Evolutionary conservation across 2,888 invertebrate genomes (phyloP), one percentile per base, ranked within the genome.

Genomic region (Odontothrips loti): DNA sequence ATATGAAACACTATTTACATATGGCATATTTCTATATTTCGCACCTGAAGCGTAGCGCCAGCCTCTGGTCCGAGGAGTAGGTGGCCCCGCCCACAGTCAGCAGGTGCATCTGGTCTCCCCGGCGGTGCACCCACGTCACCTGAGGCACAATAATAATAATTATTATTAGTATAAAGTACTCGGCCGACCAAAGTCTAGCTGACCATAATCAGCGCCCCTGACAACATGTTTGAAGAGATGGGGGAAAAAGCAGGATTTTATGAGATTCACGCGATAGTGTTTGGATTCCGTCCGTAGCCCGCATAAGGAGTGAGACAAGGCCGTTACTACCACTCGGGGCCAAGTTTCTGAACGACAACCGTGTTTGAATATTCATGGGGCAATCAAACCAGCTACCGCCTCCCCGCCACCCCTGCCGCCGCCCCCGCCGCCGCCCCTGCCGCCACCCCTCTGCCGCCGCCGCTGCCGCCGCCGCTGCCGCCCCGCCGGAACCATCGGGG

Each of bases 51-150:
- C 89, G 90, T 82, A 91, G 88, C 82, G 89, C 89, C 85, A 91
- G 89, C 84, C 91, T 87, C 84, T 89, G 89, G 86, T 91, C 91
- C 82, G 89, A 88, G 85, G 90, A 90, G 86, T 91, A 91, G 27
- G 90, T 89, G 81, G 87, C 88, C 83, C 88, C 87, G 58, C 90
- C 91, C 17, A 91, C 90, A 8, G 91, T 91, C 82, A 91, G 87
- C 83, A 91, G 87, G 84, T 90, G 90, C 84, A 91, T 89, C 48
- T 89, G 89, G 83, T 91, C 90, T 81, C 88, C 88, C 85, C 88
- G 89, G 83, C 89, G 89, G 84, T 90, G 90, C 80, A 90, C 86
- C 91, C 91, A 91, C 82, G 91, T 91, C 83, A 91, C 91, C 91
- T 91, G 87, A 87, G 88, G 80, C 82, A 83, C 80, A 82, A 81